Evolutionary conservation across 2,888 invertebrate species (phyloP).

Genomic region (Athalia cordata): DNA sequence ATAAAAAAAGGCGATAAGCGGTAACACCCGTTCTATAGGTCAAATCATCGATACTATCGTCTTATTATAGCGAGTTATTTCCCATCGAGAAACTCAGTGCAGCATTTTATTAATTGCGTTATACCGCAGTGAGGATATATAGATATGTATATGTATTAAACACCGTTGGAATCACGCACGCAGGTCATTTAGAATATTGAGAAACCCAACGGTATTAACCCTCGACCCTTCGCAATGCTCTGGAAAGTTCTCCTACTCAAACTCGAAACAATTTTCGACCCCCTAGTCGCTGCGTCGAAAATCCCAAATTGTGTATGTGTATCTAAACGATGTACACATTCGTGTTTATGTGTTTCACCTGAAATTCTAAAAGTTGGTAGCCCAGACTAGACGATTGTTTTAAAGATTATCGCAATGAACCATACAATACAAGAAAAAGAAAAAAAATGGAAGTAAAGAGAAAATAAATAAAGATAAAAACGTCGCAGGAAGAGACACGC

Average conservation of each 20-base stretch:
- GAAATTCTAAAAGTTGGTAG: slow-evolving; percentile 9
- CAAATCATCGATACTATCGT: background rate
- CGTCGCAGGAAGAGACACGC: no score
- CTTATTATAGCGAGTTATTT: slow-evolving; percentile 15
- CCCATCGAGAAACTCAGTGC: slow-evolving; percentile 31
- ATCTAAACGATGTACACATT: background rate
- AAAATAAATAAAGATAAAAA: background rate
- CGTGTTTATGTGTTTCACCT: slow-evolving; percentile 27
- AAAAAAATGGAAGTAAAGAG: background rate
- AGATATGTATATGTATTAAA: no score
- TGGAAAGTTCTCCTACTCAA: no score
- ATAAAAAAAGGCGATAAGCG: no score
- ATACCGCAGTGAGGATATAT: background rate
- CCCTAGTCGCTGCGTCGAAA: no score
- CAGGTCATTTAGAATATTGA: slow-evolving; percentile 40
- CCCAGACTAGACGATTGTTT: background rate
- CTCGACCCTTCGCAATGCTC: no score
- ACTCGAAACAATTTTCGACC: no score
- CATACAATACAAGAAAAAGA: background rate
- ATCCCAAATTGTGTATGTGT: background rate
- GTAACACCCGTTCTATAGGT: no score
- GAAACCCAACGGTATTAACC: slow-evolving; percentile 3
- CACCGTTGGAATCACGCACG: slow-evolving; percentile 19
- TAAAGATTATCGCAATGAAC: no score
- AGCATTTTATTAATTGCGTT: slow-evolving; percentile 42